Percentiles rank a stretch among this genome's conserved stretches.
phyloP scores from a whole-genome alignment of 2,113 vertebrate species.

The Cairina moschata region DNA sequence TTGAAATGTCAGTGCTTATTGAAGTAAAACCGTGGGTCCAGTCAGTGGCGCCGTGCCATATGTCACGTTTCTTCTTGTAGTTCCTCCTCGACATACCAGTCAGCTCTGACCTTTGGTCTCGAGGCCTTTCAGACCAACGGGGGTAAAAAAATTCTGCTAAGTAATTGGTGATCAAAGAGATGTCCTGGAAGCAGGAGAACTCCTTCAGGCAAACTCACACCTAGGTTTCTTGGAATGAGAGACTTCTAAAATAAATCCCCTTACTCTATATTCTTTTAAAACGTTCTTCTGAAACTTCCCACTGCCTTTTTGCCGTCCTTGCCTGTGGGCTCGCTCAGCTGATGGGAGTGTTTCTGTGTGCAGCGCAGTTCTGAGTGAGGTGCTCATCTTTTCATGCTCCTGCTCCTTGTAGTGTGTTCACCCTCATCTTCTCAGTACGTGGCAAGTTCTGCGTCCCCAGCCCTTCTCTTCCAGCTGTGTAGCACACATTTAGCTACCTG shows the following conservation, averaged over 20 bases:
- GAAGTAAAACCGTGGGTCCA: not conserved
- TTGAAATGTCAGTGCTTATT: constrained; percentile 53
- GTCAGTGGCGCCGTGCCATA: not conserved
- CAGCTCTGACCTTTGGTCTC: not conserved
- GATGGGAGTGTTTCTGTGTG: not conserved
- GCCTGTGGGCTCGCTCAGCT: not conserved
- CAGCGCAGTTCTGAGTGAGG: not conserved
- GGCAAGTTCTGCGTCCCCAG: not conserved
- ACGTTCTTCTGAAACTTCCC: not conserved
- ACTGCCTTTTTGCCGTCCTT: not conserved
- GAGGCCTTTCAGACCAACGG: not conserved
- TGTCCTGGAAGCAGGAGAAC: not conserved
- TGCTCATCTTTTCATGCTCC: not conserved
- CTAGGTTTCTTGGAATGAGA: not conserved
- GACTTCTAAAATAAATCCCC: not conserved
- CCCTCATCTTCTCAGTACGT: not conserved
- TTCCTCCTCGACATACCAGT: not conserved
- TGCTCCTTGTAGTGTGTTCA: not conserved
- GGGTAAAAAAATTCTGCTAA: constrained; percentile 11
- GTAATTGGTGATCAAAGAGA: not conserved
- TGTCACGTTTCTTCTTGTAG: constrained; percentile 32
- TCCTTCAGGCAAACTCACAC: not conserved
- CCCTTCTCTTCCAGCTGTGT: not conserved
- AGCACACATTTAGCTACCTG: not conserved
- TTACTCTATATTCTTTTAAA: not conserved